Percentiles rank a stretch among this genome's conserved stretches.
Conservation (phyloP, 2,113 vertebrate species). For the Pyxicephalus adspersus region DNA sequence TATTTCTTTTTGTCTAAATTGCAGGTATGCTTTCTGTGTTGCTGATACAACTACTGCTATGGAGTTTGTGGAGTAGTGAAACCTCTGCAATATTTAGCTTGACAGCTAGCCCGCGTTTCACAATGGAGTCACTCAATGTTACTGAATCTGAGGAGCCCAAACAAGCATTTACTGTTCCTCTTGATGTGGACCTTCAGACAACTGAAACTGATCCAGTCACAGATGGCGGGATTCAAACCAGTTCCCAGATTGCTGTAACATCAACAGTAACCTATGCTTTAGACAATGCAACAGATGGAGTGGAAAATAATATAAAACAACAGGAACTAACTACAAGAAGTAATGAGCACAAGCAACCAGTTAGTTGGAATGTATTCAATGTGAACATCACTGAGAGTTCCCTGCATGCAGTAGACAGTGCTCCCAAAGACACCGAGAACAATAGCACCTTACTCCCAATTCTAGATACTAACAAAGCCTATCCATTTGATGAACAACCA, state of each 20-base stretch:
- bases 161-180: conserved; percentile 52
- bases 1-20: conserved; percentile 26
- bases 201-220: conserved; percentile 52
- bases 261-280: conserved; percentile 31
- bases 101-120: conserved; percentile 37
- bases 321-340: conserved; percentile 25
- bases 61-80: conserved; percentile 43
- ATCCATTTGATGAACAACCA: conserved; percentile 48
- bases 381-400: conserved; percentile 21
- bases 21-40: conserved; percentile 55
- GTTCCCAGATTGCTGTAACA: conserved; percentile 38
- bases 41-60: conserved; percentile 48
- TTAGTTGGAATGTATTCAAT: conserved; percentile 57
- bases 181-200: conserved; percentile 43
- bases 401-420: conserved; percentile 18
- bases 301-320: conserved; percentile 57
- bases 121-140: conserved; percentile 42
- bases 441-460: conserved; percentile 37
- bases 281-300: conserved; percentile 54
- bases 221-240: conserved; percentile 40
- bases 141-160: conserved; percentile 43
- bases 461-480: conserved; percentile 24
- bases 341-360: conserved; percentile 54
- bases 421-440: not conserved
- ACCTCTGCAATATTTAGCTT: conserved; percentile 41